Evolutionary conservation across 1,140 invertebrate genomes (phyloP).

Genomic region (Manduca sexta): DNA sequence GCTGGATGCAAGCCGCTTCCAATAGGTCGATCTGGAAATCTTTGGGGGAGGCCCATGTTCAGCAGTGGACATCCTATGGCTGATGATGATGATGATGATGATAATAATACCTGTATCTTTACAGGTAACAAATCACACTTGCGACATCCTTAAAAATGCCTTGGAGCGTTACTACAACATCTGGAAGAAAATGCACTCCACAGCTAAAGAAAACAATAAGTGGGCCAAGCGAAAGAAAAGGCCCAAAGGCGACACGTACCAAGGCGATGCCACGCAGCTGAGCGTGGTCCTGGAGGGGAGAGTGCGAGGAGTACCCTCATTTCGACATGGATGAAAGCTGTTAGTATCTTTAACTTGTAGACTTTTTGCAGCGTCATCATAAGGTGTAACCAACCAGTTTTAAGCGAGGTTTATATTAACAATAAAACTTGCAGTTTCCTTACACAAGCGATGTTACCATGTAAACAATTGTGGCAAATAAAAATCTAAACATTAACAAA

Average conservation of each 20-base stretch:
- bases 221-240: neutral
- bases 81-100: too few species aligned
- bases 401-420: too few species aligned
- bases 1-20: too few species aligned
- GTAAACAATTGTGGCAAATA: too few species aligned
- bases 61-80: too few species aligned
- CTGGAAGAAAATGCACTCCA: slow-evolving; percentile 16
- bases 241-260: slow-evolving; percentile 1
- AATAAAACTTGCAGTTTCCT: too few species aligned
- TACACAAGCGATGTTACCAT: too few species aligned
- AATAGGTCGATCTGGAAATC: too few species aligned
- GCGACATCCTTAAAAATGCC: slow-evolving; percentile 42
- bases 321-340: slow-evolving; percentile 83
- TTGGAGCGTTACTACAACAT: slow-evolving; percentile 42
- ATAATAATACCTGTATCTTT: slow-evolving; percentile 1
- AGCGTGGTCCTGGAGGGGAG: slow-evolving; percentile 68
- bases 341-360: slow-evolving; percentile 57
- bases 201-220: neutral
- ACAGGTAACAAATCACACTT: slow-evolving; percentile 36
- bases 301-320: slow-evolving; percentile 75
- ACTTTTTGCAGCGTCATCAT: neutral
- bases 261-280: slow-evolving; percentile 29
- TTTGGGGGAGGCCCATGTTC: too few species aligned
- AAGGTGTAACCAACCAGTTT: too few species aligned
- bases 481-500: too few species aligned